Base-by-base conservation (phyloP, 2,797 vertebrate species). In the Syngnathus rostellatus region DNA sequence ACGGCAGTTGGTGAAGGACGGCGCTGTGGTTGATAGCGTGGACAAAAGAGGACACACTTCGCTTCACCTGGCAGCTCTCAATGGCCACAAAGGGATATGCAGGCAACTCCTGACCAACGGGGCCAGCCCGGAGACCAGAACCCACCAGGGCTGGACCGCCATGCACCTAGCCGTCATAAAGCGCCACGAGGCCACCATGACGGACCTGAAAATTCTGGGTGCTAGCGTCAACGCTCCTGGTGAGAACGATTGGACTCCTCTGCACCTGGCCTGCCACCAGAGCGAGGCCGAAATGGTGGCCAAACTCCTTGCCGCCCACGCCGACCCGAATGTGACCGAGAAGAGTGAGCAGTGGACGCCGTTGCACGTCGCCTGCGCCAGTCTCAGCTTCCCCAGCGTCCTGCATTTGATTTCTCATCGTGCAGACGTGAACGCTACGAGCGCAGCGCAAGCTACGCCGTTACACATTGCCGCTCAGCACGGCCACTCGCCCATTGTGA, bases 261-360 rank as follows among this genome's bases (percentile, higher is more conserved):
- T 97, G 12, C 94, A 94, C 79, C 76, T 96, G 53, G 93, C 94
- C 51, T 92, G 92, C 38, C 76, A 86, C 60, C 90, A 92, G 2
- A 74, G 80, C 0, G 79, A 91, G 0, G 79, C 88, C 21, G 77
- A 83, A 0, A 85, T 86, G 8, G 90, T 92, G 23, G 69, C 71
- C 0, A 87, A 85, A 16, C 88, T 96, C 4, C 73, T 98, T 62
- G 75, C 69, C 1, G 84, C 89, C 0, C 84, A 88, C 0, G 93
- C 93, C 0, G 74, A 94, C 61, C 90, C 92, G 57, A 90, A 89
- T 60, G 5, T 81, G 0, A 62, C 80, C 0, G 93, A 95, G 73
- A 83, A 89, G 67, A 81, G 83, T 0, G 83, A 73, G 14, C 80
- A 85, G 21, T 96, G 94, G 94, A 91, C 83, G 0, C 90, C 93